Percentiles rank a stretch among this genome's conserved stretches.
Evolutionary conservation across 2,113 vertebrate genomes (phyloP).

Genomic region (Ophthalmolycus amberensis): DNA sequence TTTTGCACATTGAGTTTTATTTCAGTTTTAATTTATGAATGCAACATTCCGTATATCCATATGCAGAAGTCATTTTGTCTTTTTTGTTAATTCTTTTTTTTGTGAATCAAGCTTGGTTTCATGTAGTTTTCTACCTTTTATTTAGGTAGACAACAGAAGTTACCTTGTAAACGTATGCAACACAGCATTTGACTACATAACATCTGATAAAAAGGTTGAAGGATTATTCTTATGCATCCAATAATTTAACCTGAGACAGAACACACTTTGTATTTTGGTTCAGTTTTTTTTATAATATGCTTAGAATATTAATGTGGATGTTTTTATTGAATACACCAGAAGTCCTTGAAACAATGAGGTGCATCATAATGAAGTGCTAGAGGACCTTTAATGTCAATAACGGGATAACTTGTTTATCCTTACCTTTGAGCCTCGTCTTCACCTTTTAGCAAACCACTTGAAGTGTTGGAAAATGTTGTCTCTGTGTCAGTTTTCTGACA

Average conservation of each 20-base stretch:
- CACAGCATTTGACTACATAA: neutral
- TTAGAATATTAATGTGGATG: neutral
- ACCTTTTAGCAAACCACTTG: neutral
- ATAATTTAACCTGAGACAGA: neutral
- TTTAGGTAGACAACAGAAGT: neutral
- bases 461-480: neutral
- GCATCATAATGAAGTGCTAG: conserved; percentile 2
- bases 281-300: neutral
- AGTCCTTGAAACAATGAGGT: neutral
- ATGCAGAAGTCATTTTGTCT: neutral
- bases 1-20: neutral
- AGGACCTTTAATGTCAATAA: neutral
- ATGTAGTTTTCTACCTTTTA: neutral
- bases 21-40: neutral
- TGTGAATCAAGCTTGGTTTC: neutral
- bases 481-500: conserved; percentile 5
- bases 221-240: conserved; percentile 6
- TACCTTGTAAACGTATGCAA: neutral
- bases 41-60: neutral
- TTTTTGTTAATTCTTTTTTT: neutral
- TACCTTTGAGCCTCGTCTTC: conserved; percentile 27
- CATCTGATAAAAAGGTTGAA: conserved; percentile 6
- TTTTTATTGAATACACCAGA: neutral
- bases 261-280: neutral
- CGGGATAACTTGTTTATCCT: neutral